These are phyloP conservation scores for Athalia circularis DNA, from an alignment of 2,888 invertebrate species.

Conservation along the genomic window DNA sequence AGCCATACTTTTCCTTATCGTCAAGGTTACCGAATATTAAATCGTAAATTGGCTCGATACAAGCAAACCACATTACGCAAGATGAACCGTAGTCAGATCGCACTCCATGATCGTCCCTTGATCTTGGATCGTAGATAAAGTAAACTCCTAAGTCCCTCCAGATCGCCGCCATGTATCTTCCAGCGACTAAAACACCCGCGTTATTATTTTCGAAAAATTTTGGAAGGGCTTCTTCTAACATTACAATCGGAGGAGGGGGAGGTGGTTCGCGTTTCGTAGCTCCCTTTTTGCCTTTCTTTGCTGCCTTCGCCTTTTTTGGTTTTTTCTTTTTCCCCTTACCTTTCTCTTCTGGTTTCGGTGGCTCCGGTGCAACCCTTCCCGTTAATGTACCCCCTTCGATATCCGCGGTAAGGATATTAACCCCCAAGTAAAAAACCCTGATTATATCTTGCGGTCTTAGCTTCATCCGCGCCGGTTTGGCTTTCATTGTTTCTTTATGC, in stretches of 20 bases:
- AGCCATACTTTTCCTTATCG: slow-evolving; percentile 61
- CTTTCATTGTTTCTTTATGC: slow-evolving; percentile 61
- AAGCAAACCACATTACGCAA: slow-evolving; percentile 69
- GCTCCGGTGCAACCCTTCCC: slow-evolving; percentile 62
- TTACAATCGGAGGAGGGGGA: slow-evolving; percentile 59
- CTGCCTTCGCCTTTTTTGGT: slow-evolving; percentile 27
- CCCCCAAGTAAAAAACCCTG: slow-evolving; percentile 66
- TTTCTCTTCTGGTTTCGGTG: slow-evolving; percentile 61
- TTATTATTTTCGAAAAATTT: slow-evolving; percentile 65
- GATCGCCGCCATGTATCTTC: slow-evolving; percentile 62
- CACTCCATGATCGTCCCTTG: slow-evolving; percentile 58
- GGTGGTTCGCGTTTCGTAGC: slow-evolving; percentile 49
- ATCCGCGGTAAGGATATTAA: slow-evolving; percentile 65
- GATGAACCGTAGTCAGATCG: slow-evolving; percentile 55
- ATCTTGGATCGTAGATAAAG: slow-evolving; percentile 66
- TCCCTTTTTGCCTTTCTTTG: slow-evolving; percentile 50
- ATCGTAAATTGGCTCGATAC: slow-evolving; percentile 63
- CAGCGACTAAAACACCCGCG: slow-evolving; percentile 64
- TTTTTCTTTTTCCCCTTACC: slow-evolving; percentile 50
- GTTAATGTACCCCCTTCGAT: slow-evolving; percentile 60
- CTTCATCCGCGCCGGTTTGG: slow-evolving; percentile 45
- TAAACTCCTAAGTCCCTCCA: slow-evolving; percentile 68
- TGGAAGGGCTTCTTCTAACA: slow-evolving; percentile 62
- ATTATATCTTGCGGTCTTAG: slow-evolving; percentile 62
- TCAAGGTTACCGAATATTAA: slow-evolving; percentile 62